phyloP scores from a whole-genome alignment of 2,888 invertebrate species.

The Meliscaeva auricollis region DNA sequence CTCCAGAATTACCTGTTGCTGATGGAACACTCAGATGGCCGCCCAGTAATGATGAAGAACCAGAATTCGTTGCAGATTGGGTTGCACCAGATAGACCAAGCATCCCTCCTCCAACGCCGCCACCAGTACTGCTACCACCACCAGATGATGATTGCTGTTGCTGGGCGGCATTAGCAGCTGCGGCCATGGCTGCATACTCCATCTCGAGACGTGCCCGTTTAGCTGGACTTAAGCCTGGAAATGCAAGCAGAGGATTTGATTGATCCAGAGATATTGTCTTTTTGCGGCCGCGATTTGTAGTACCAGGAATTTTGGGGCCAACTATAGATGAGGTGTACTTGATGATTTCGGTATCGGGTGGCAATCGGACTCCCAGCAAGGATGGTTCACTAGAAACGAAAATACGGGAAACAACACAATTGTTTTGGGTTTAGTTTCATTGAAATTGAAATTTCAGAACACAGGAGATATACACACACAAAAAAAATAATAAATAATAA shows the following conservation, averaged over 20 bases:
- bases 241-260: constrained; percentile 85
- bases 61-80: constrained; percentile 76
- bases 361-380: constrained; percentile 92
- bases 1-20: constrained; percentile 64
- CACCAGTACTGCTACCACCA: constrained; percentile 70
- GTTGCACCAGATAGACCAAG: constrained; percentile 76
- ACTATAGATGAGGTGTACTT: constrained; percentile 95
- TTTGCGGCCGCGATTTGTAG: constrained; percentile 93
- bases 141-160: constrained; percentile 77
- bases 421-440: constrained; percentile 48
- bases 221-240: constrained; percentile 84
- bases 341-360: constrained; percentile 95
- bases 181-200: constrained; percentile 84
- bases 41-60: constrained; percentile 70
- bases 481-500: constrained; percentile 49
- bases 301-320: constrained; percentile 93
- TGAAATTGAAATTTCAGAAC: constrained; percentile 33
- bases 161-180: constrained; percentile 82
- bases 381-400: constrained; percentile 89
- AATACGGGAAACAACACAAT: constrained; percentile 52
- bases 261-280: constrained; percentile 95
- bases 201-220: constrained; percentile 84
- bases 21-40: constrained; percentile 76
- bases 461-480: constrained; percentile 40
- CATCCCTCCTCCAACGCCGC: constrained; percentile 50